phyloP scores from a whole-genome alignment of 2,113 vertebrate genomes.

The Lethenteron camtschaticum region DNA sequence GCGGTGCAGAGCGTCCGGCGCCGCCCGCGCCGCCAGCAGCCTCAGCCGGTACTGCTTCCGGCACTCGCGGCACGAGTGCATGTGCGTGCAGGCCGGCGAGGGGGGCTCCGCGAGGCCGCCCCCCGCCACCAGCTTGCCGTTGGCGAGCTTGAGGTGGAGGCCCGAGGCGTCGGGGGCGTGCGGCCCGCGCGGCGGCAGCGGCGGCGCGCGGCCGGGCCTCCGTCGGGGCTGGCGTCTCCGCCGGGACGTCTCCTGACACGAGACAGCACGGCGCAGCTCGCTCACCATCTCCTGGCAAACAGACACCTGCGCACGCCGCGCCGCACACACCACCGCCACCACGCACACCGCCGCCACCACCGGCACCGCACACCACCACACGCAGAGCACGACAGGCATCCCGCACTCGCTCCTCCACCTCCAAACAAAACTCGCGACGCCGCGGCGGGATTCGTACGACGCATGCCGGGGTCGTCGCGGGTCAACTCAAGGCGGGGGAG shows the following conservation, averaged over 20 bases:
- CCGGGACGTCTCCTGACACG: slow-evolving; percentile 63
- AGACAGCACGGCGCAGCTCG: slow-evolving; percentile 70
- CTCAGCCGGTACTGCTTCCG: slow-evolving; percentile 12
- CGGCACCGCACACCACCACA: too few relatives aligned
- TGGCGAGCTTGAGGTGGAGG: slow-evolving; percentile 58
- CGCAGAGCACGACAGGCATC: slow-evolving; percentile 12
- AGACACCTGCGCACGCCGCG: slow-evolving; percentile 42
- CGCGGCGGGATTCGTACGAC: too few relatives aligned
- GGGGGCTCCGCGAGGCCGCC: slow-evolving; percentile 48
- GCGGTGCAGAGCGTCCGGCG: too few relatives aligned
- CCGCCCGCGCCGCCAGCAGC: too few relatives aligned
- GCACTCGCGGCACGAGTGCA: slow-evolving; percentile 78
- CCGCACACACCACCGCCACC: slow-evolving; percentile 10
- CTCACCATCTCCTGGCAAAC: slow-evolving; percentile 84
- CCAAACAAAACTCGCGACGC: too few relatives aligned
- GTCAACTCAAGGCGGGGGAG: too few relatives aligned
- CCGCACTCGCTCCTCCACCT: not conserved
- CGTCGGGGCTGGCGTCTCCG: slow-evolving; percentile 32
- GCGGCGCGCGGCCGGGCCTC: slow-evolving; percentile 28
- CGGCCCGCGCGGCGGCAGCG: slow-evolving; percentile 13
- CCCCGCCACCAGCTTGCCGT: slow-evolving; percentile 64
- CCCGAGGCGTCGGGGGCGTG: slow-evolving; percentile 17
- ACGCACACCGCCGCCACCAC: not conserved
- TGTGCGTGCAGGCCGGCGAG: slow-evolving; percentile 77
- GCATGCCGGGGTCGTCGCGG: too few relatives aligned